phyloP scores from a whole-genome alignment of 2,113 vertebrate genomes.

The Struthio camelus region DNA sequence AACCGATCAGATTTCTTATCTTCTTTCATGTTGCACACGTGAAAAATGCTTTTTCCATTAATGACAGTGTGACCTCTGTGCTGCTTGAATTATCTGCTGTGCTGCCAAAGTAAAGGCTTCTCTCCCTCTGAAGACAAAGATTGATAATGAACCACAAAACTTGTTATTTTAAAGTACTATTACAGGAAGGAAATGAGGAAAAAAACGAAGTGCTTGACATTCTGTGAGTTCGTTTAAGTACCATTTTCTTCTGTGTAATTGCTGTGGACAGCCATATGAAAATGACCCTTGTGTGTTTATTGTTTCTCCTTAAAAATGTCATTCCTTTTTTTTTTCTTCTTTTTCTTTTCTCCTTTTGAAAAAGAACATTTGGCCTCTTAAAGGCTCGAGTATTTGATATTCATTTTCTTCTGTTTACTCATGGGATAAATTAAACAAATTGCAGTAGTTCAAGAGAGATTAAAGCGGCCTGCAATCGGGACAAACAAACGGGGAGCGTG shows the following conservation, averaged over 20 bases:
- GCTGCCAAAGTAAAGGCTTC: not conserved
- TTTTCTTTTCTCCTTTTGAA: not conserved
- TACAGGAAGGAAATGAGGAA: not conserved
- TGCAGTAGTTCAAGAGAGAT: not conserved
- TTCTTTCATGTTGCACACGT: no score
- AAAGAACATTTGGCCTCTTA: not conserved
- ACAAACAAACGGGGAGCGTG: not conserved
- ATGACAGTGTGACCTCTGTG: not conserved
- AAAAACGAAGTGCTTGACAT: not conserved
- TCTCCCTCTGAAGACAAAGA: not conserved
- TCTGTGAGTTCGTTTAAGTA: not conserved
- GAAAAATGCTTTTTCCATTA: rapidly evolving
- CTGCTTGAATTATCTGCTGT: not conserved
- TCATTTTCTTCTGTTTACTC: not conserved
- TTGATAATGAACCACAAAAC: not conserved
- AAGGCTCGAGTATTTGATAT: not conserved
- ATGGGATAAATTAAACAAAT: not conserved
- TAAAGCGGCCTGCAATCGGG: not conserved
- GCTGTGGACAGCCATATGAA: not conserved
- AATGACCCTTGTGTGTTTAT: constrained; percentile 6
- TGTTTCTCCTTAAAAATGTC: not conserved
- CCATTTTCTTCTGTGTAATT: not conserved
- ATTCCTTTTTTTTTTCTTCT: not conserved
- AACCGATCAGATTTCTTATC: not conserved
- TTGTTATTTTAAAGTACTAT: not conserved